These are phyloP conservation scores for Bovichtus diacanthus DNA, from an alignment of 2,797 vertebrate species.

Conservation along the genomic window DNA sequence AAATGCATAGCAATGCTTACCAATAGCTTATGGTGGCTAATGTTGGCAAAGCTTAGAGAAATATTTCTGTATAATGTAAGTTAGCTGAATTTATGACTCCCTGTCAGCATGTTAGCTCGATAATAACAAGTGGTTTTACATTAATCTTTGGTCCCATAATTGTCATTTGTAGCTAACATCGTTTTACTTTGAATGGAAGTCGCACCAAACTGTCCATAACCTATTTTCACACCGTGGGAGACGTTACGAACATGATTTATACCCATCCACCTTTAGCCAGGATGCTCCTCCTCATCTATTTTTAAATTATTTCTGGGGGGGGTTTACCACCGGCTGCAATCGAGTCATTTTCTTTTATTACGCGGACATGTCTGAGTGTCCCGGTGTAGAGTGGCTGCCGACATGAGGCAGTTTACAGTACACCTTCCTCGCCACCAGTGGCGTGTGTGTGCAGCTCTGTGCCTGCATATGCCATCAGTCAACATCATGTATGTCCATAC, in stretches of 20 bases:
- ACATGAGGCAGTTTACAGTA: conserved; percentile 44
- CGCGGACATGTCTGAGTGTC: conserved; percentile 38
- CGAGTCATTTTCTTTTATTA: conserved; percentile 52
- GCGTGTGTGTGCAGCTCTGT: background rate
- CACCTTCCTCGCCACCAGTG: background rate
- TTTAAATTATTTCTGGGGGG: conserved; percentile 47
- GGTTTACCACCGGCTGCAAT: conserved; percentile 27
- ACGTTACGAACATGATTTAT: background rate
- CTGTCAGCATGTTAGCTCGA: background rate
- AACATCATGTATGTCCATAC: conserved; percentile 26
- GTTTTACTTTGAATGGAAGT: background rate
- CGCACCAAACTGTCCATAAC: background rate
- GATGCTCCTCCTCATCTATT: conserved; percentile 43
- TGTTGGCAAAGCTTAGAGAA: background rate
- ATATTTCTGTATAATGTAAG: background rate
- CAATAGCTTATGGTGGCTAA: too few species aligned
- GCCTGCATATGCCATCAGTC: conserved; percentile 43
- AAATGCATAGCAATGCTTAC: too few species aligned
- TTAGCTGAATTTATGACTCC: background rate
- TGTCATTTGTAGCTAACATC: too few species aligned
- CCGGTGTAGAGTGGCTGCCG: conserved; percentile 46
- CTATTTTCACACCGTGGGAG: background rate
- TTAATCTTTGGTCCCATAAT: background rate
- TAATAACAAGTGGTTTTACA: background rate
- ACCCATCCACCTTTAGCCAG: background rate